A percentile compares a stretch with the other conserved stretches of the same genome.
phyloP scores from a whole-genome alignment of 2,113 vertebrate species.

The Poecile atricapillus region DNA sequence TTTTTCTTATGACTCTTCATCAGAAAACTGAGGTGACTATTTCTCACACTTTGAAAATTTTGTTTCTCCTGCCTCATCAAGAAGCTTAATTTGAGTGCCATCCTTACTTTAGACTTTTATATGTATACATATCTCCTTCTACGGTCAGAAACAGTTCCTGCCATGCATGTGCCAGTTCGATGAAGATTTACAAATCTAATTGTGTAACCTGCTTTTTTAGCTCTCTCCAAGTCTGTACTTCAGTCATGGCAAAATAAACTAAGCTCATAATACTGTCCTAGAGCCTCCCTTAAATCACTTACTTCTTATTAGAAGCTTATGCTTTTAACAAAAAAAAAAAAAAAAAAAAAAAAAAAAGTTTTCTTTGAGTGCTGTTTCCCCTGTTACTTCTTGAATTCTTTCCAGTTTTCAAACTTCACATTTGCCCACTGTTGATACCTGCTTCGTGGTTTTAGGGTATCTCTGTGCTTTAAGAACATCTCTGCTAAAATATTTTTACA shows the following conservation, averaged over 20 bases:
- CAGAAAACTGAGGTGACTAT: background rate
- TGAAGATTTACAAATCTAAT: background rate
- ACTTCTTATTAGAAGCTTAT: background rate
- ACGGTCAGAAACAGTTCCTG: background rate
- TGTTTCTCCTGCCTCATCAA: background rate
- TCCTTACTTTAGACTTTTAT: background rate
- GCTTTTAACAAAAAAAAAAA: background rate
- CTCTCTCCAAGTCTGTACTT: background rate
- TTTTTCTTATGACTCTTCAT: background rate
- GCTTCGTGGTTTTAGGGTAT: background rate
- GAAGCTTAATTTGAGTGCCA: background rate
- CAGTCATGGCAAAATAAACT: background rate
- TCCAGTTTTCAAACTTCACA: background rate
- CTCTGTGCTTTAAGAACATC: background rate
- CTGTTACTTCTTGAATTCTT: background rate
- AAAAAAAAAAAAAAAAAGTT: accelerated
- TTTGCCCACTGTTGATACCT: background rate
- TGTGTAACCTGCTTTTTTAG: background rate
- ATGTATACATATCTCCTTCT: background rate
- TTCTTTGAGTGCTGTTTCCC: background rate
- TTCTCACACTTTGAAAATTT: background rate
- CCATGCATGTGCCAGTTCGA: background rate
- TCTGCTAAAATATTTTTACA: background rate
- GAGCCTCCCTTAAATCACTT: background rate
- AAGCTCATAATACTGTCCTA: background rate